phyloP scores from a whole-genome alignment of 1,140 invertebrate species.

The Drosophila truncata region DNA sequence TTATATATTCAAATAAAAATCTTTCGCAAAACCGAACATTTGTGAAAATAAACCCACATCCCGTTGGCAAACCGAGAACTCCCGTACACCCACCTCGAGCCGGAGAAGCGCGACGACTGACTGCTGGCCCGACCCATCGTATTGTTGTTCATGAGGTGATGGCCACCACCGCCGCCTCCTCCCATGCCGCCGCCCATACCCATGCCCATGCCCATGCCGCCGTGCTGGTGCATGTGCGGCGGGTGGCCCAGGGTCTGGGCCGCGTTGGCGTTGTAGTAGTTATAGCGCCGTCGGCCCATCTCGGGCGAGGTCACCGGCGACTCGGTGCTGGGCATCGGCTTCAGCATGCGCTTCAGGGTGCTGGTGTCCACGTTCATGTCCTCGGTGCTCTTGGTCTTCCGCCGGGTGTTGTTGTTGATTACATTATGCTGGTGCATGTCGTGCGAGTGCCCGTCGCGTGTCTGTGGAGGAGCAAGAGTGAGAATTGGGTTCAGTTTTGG shows the following conservation, averaged over 20 bases:
- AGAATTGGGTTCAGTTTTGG: constrained; percentile 7
- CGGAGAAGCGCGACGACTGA: constrained; percentile 85
- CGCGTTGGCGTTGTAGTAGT: constrained; percentile 86
- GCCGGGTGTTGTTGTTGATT: constrained; percentile 90
- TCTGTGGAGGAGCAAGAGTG: constrained; percentile 48
- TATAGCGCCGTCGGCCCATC: constrained; percentile 91
- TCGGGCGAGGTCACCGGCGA: constrained; percentile 95
- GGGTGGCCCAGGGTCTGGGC: constrained; percentile 84
- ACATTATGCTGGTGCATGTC: constrained; percentile 87
- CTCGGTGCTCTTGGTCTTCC: constrained; percentile 95
- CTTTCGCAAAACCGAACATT: neutral
- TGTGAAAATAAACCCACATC: neutral
- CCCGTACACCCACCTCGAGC: constrained; percentile 83
- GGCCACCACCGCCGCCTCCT: constrained; percentile 68
- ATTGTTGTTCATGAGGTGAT: constrained; percentile 85
- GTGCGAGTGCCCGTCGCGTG: constrained; percentile 84
- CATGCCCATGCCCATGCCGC: constrained; percentile 59
- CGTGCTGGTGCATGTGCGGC: constrained; percentile 86
- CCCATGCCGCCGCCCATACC: constrained; percentile 50
- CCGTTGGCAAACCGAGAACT: neutral
- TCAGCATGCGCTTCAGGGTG: constrained; percentile 96
- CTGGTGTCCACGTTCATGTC: constrained; percentile 95
- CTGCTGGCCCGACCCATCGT: constrained; percentile 78
- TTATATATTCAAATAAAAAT: too few relatives aligned
- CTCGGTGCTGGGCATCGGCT: constrained; percentile 95